Evolutionary conservation across 2,797 vertebrate species (phyloP).

Genomic region (Emys orbicularis): DNA sequence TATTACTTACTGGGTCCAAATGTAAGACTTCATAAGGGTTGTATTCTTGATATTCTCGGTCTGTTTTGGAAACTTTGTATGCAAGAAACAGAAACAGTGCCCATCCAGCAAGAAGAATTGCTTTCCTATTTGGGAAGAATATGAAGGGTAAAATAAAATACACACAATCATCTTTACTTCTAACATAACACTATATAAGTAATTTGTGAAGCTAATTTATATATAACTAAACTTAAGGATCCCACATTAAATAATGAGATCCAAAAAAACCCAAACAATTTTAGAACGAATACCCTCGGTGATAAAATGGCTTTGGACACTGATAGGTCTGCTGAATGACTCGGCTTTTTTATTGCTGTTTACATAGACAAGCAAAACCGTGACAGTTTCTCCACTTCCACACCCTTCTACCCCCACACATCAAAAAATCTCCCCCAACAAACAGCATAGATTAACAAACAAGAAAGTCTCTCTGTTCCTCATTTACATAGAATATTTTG

Average conservation of each 20-base stretch:
- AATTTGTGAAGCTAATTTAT: not conserved
- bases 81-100: slow-evolving; percentile 94
- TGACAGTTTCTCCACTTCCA: not conserved
- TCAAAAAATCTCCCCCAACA: not conserved
- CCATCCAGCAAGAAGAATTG: slow-evolving; percentile 95
- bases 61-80: slow-evolving; percentile 98
- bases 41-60: slow-evolving; percentile 98
- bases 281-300: not conserved
- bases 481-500: not conserved
- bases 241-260: not conserved
- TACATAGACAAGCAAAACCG: not conserved
- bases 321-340: not conserved
- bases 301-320: not conserved
- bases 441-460: not conserved
- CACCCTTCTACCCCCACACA: not conserved
- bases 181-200: not conserved
- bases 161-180: not conserved
- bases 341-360: not conserved
- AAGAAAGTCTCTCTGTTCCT: not conserved
- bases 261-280: not conserved
- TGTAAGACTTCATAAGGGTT: slow-evolving; percentile 97
- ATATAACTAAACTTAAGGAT: not conserved
- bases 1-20: slow-evolving; percentile 93
- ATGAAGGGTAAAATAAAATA: slow-evolving; percentile 10
- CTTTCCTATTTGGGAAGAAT: slow-evolving; percentile 86